A percentile compares a stretch with the other conserved stretches of the same genome.
phyloP scores from a whole-genome alignment of 2,888 invertebrate genomes.

The Drosophila cracens region DNA sequence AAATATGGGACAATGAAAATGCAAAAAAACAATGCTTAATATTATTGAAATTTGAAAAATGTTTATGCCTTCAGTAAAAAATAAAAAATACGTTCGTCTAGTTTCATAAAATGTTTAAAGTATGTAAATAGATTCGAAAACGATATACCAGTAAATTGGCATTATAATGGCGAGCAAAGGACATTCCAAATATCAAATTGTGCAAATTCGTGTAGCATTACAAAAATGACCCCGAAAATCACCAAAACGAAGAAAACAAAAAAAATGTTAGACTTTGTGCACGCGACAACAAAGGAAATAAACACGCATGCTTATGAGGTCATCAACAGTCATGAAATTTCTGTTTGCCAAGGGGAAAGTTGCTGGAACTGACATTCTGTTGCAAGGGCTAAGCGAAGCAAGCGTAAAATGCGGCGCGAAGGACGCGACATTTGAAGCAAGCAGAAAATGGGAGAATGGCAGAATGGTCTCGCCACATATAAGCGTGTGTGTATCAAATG shows the following conservation, averaged over 20 bases:
- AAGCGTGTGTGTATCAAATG: slow-evolving; percentile 9
- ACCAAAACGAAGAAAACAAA: not conserved
- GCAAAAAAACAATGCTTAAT: not conserved
- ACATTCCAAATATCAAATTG: slow-evolving; percentile 19
- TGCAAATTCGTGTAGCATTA: slow-evolving; percentile 17
- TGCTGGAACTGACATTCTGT: slow-evolving; percentile 50
- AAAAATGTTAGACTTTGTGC: slow-evolving; percentile 15
- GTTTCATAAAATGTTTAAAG: not conserved
- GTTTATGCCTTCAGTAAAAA: not conserved
- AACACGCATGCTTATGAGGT: slow-evolving; percentile 78
- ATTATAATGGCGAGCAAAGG: slow-evolving; percentile 2
- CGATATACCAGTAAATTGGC: not conserved
- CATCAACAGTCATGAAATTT: slow-evolving; percentile 72
- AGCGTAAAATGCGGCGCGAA: slow-evolving; percentile 41
- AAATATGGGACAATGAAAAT: not conserved
- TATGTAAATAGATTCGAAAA: not conserved
- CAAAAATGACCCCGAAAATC: not conserved
- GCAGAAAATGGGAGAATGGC: not conserved
- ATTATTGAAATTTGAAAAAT: not conserved
- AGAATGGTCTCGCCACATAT: slow-evolving; percentile 8
- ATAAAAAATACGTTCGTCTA: not conserved
- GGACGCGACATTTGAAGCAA: slow-evolving; percentile 32
- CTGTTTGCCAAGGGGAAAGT: slow-evolving; percentile 32
- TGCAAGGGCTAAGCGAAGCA: slow-evolving; percentile 34
- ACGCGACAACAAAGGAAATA: slow-evolving; percentile 61